These are phyloP conservation scores for Cephalotes varians DNA, from an alignment of 2,888 invertebrate species.

Conservation along the genomic window DNA sequence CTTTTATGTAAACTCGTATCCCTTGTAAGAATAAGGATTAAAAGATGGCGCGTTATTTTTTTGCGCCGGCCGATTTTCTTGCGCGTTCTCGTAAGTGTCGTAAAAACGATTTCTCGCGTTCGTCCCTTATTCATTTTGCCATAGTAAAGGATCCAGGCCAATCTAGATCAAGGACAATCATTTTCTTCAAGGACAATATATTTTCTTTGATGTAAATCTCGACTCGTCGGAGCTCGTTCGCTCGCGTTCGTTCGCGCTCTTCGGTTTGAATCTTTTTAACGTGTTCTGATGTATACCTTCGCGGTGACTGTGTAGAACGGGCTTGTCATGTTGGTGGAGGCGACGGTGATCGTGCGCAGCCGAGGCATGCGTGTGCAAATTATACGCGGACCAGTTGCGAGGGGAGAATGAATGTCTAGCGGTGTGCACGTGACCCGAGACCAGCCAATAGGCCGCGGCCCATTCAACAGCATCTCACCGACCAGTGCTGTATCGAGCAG, in stretches of 20 bases:
- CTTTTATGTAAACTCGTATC: background rate
- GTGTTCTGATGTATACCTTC: slow-evolving; percentile 10
- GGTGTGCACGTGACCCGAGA: slow-evolving; percentile 72
- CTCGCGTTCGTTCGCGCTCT: background rate
- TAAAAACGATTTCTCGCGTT: background rate
- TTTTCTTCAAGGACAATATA: too few relatives aligned
- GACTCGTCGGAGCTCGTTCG: background rate
- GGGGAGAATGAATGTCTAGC: slow-evolving; percentile 73
- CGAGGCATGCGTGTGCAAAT: slow-evolving; percentile 62
- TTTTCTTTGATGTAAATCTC: background rate
- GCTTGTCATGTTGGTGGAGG: slow-evolving; percentile 47
- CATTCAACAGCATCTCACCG: slow-evolving; percentile 71
- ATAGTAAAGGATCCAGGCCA: background rate
- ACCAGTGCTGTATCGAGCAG: slow-evolving; percentile 62
- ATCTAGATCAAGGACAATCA: too few relatives aligned
- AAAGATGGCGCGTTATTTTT: slow-evolving; percentile 18
- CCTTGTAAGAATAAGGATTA: background rate
- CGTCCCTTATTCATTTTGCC: background rate
- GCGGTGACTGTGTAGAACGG: slow-evolving; percentile 45
- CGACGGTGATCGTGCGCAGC: slow-evolving; percentile 40
- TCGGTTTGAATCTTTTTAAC: background rate
- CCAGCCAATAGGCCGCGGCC: slow-evolving; percentile 73
- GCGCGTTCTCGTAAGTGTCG: background rate
- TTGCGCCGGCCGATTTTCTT: background rate
- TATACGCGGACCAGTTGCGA: slow-evolving; percentile 70